Evolutionary conservation across 2,888 invertebrate species (phyloP), one percentile per base, ranked within the genome.

Genomic region (Zaprionus lineosus): DNA sequence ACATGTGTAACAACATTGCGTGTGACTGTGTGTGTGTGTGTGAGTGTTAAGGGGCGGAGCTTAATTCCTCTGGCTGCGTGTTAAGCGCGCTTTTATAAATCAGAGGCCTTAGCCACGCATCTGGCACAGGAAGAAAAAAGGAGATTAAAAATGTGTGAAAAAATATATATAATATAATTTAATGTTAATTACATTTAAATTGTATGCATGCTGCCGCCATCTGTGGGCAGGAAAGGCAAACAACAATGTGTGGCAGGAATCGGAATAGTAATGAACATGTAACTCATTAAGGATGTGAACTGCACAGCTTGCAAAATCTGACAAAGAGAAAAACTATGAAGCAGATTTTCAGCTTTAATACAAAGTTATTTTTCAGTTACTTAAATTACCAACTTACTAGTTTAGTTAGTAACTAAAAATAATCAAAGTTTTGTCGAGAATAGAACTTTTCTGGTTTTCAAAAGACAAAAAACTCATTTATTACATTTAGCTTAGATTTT

Each of bases 61-160:
- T 24, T 24, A n/a, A n/a, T 69, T 65, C 44, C 57, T 56, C 50
- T 50, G 61, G 51, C 69, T 60, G 64, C 63, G 66, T 77, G 66
- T 69, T 84, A 82, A 39, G 74, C 74, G 75, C 71, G 74, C 67
- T 62, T n/a, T 70, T 73, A 81, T 85, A 81, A 83, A 85, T 85
- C 86, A 79, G 83, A 64, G 44, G 58, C 61, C 55, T 18, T 40
- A 12, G 16, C 51, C 51, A 36, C 46, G 19, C 63, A 61, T 61
- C 62, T 68, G 62, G 47, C 48, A 58, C 19, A 44, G 12, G 11
- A 9, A 34, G 47, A 28, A 31, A 19, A 19, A 16, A 15, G 8
- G n/a, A 28, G 6, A 26, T n/a, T n/a, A 48, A 15, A 59, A 63
- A 51, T 14, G 18, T 18, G 33, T 12, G 26, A 46, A 39, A 36